Evolutionary conservation across 2,113 vertebrate species (phyloP), one percentile per base, ranked within the genome.

Genomic region (Gambusia holbrooki): DNA sequence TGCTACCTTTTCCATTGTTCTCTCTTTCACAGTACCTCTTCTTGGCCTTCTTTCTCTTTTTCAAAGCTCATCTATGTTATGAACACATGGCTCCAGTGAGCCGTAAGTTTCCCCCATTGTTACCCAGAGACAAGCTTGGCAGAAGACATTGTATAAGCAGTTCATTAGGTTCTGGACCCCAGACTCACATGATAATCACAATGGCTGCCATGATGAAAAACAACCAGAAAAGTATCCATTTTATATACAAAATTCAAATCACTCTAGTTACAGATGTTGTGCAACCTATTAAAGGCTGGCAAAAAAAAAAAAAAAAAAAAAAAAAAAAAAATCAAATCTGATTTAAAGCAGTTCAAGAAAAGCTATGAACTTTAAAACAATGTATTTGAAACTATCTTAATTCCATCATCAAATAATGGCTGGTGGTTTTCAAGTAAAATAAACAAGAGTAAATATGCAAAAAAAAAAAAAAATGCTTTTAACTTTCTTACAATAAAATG

Each of bases 121-220:
- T 64, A 73, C 28, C 30, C 45, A 71, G 62, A 80, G 71, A 80
- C 74, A 85, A 88, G 77, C 73, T 83, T 82, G 69, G 69, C 69
- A 86, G 73, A 86, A 81, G 63, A 77, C 82, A 86, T 90, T 83
- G 84, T 74, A 65, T 80, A 88, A 85, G 74, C 77, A 87, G 67
- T 84, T 86, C 83, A 81, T 89, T 86, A 79, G 0, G 37, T 64
- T 84, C 42, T 37, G 45, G 74, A 84, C 67, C 63, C 61, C 66
- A 66, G 60, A 72, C n/a, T 67, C 76, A 74, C 66, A 80, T 58
- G 14, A 73, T 71, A 82, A 84, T 78, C 77, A 80, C 37, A 76
- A 37, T 66, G 54, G 80, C 60, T 62, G 33, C 70, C 42, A 71
- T 79, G 29, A 83, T 72, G 82, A 79, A 81, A 87, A 84, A 87